Percentiles rank a stretch among this genome's conserved stretches.
phyloP scores from a whole-genome alignment of 2,797 vertebrate genomes.

The Onychomys torridus region DNA sequence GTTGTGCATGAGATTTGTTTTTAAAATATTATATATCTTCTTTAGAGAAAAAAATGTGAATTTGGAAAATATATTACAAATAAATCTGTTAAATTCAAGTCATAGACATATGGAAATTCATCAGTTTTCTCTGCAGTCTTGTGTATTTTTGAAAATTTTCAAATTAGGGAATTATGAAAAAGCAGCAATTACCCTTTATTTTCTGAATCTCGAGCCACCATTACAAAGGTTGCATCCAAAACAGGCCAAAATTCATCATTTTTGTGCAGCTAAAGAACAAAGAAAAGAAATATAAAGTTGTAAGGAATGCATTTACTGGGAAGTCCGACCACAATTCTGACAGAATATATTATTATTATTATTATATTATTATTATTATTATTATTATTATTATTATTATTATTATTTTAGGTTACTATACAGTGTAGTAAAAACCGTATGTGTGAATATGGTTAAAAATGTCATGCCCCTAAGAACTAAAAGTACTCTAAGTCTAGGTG shows the following conservation, averaged over 20 bases:
- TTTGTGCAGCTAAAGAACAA: conserved; percentile 88
- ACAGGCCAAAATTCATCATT: conserved; percentile 91
- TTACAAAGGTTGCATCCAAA: conserved; percentile 97
- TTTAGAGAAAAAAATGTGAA: background rate
- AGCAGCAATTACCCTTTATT: conserved; percentile 93
- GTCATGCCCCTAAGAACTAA: background rate
- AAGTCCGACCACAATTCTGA: conserved; percentile 17
- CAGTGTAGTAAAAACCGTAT: background rate
- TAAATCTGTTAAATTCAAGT: conserved; percentile 25
- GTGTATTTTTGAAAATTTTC: conserved; percentile 27
- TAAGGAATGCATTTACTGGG: conserved; percentile 58
- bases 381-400: background rate
- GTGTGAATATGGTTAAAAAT: background rate
- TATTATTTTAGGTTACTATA: background rate
- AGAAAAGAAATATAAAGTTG: conserved; percentile 57
- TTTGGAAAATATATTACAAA: conserved; percentile 1
- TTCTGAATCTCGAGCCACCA: conserved; percentile 97
- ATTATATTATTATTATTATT: background rate
- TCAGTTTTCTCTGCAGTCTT: conserved; percentile 29
- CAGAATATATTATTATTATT: background rate
- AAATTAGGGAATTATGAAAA: conserved; percentile 62
- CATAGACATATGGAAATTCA: background rate
- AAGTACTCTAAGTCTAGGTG: background rate
- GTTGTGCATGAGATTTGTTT: conserved; percentile 13
- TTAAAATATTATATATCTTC: conserved; percentile 10